Conservation (phyloP, 1,140 invertebrate species). For the Anagrus nilaparvatae region DNA sequence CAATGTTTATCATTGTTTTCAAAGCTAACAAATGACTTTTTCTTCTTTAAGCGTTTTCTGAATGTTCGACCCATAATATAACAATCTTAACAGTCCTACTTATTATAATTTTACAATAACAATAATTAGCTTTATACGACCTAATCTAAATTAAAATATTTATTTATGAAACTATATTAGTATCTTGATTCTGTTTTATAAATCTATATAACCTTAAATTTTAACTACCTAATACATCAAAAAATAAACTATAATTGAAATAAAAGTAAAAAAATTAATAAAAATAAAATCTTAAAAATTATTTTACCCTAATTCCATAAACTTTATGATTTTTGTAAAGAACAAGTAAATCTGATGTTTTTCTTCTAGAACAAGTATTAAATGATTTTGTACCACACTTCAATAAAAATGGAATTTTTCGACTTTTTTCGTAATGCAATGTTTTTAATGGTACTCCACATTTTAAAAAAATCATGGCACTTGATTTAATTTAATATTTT, state of each 20-base stretch:
- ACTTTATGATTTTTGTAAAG: background rate
- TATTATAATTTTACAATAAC: too few relatives aligned
- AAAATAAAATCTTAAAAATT: background rate
- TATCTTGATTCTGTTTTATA: too few relatives aligned
- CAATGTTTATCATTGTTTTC: slow-evolving; percentile 32
- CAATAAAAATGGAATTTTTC: background rate
- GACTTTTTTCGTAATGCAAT: background rate
- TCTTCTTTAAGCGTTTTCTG: slow-evolving; percentile 34
- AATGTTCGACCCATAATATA: slow-evolving; percentile 43
- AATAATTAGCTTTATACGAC: too few relatives aligned
- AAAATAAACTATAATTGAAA: background rate
- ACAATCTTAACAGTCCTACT: too few relatives aligned
- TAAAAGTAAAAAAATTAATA: slow-evolving; percentile 2
- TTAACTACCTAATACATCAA: too few relatives aligned
- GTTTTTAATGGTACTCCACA: background rate
- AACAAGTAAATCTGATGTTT: slow-evolving; percentile 1
- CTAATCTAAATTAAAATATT: too few relatives aligned
- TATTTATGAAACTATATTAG: too few relatives aligned
- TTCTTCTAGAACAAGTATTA: too few relatives aligned
- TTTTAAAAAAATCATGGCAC: slow-evolving; percentile 9
- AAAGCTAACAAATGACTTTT: too few relatives aligned
- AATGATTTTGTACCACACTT: too few relatives aligned
- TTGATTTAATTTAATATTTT: background rate
- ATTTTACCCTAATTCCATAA: slow-evolving; percentile 3
- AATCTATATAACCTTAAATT: slow-evolving; percentile 7